Conservation (phyloP, 2,888 invertebrate species). For the Parnassius mnemosyne region DNA sequence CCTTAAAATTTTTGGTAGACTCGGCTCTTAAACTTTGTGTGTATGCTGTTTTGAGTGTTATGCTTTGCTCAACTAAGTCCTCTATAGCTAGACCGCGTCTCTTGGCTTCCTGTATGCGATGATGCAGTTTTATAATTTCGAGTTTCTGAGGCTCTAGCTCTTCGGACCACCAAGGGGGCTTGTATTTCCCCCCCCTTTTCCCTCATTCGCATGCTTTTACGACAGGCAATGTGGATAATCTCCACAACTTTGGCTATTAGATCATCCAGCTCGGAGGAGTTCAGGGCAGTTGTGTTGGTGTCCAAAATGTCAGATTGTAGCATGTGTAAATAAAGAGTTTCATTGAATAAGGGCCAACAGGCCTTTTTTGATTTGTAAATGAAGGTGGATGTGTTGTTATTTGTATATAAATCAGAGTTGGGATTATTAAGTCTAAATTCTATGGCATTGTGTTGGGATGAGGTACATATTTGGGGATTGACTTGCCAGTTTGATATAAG, state of each 20-base stretch:
- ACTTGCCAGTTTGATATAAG: not conserved
- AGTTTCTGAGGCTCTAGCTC: not conserved
- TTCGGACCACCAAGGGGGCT: not conserved
- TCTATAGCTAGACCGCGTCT: not conserved
- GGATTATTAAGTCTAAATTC: not conserved
- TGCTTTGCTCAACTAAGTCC: not conserved
- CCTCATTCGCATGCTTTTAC: not conserved
- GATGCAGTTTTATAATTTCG: not conserved
- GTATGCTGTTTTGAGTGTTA: not conserved
- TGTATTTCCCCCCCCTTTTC: not conserved
- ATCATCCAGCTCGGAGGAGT: not conserved
- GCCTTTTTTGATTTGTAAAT: too few species aligned
- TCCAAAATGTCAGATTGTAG: not conserved
- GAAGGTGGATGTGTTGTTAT: not conserved
- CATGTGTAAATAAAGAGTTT: not conserved
- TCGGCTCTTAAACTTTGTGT: not conserved
- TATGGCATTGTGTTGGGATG: not conserved
- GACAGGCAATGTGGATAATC: not conserved
- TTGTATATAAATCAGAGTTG: not conserved
- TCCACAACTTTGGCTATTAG: not conserved
- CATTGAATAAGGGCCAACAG: too few species aligned
- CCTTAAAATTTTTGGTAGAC: constrained; percentile 23
- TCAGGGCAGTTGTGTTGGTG: not conserved
- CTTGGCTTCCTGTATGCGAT: not conserved
- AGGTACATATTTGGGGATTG: not conserved